Evolutionary conservation across 2,797 vertebrate genomes (phyloP).

Genomic region (Australoheros facetus): DNA sequence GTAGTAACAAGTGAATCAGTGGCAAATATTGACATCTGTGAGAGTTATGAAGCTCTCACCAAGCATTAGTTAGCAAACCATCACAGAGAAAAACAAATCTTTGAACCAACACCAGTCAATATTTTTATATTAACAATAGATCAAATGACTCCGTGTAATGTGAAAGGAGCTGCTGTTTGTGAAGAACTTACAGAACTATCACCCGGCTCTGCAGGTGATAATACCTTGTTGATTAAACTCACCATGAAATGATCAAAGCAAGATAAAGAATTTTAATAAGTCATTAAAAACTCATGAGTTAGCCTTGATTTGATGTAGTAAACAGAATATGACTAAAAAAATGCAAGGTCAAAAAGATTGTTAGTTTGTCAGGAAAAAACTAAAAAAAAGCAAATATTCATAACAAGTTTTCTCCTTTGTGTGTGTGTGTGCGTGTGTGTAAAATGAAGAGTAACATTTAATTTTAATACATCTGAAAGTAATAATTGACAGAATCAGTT

Average conservation of each 20-base stretch:
- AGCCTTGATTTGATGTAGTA: background rate
- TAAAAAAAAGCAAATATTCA: conserved; percentile 5
- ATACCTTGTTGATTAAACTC: background rate
- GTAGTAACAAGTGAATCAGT: conserved; percentile 34
- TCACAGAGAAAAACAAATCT: conserved; percentile 17
- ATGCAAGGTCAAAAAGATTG: conserved; percentile 5
- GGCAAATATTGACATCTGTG: conserved; percentile 31
- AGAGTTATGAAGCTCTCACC: conserved; percentile 18
- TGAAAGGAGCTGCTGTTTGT: background rate
- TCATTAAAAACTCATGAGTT: background rate
- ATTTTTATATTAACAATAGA: conserved; percentile 34
- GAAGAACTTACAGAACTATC: conserved; percentile 10
- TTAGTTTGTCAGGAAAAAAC: background rate
- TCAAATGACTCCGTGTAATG: conserved; percentile 9
- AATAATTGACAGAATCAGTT: conserved; percentile 25
- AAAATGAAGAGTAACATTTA: conserved; percentile 8
- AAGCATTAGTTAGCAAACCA: conserved; percentile 25
- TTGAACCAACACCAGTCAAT: conserved; percentile 32
- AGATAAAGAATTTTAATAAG: conserved; percentile 2
- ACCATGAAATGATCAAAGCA: background rate
- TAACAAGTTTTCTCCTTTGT: background rate
- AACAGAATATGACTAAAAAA: background rate
- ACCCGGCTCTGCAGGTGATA: background rate
- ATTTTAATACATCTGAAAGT: conserved; percentile 18
- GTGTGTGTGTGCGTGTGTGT: background rate